These are phyloP conservation scores for Eristalinus aeneus DNA, from an alignment of 2,888 invertebrate species.

Conservation along the genomic window DNA sequence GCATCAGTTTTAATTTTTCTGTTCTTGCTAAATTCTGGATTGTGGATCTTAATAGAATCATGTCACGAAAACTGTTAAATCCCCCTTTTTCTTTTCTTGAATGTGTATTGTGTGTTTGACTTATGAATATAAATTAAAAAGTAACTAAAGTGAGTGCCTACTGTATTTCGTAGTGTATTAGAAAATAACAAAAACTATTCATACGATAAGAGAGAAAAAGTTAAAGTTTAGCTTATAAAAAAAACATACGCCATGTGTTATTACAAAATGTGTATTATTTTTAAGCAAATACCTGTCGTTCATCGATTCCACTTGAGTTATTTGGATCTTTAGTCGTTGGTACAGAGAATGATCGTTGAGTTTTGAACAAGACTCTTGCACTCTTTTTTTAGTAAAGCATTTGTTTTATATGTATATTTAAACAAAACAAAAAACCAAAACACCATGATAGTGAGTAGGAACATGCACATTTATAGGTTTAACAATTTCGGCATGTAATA, in stretches of 20 bases:
- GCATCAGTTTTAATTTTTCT: no score
- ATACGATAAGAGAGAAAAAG: constrained; percentile 10
- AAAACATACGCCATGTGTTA: constrained; percentile 21
- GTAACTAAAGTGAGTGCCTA: constrained; percentile 10
- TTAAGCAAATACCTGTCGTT: constrained; percentile 79
- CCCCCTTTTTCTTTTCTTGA: neutral
- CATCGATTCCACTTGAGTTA: constrained; percentile 80
- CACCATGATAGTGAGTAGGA: constrained; percentile 19
- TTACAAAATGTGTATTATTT: constrained; percentile 26
- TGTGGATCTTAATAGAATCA: no score
- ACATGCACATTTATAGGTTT: constrained; percentile 44
- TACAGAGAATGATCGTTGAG: constrained; percentile 95
- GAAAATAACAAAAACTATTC: neutral
- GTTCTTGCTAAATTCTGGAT: no score
- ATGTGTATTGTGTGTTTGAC: neutral
- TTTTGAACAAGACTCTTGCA: constrained; percentile 92
- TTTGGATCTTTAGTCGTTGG: constrained; percentile 91
- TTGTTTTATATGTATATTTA: constrained; percentile 35
- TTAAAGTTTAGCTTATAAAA: neutral
- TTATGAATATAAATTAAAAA: neutral
- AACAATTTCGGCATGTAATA: constrained; percentile 24
- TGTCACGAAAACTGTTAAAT: no score
- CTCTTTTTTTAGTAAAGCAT: constrained; percentile 79
- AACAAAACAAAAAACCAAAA: constrained; percentile 11
- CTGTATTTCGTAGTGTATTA: constrained; percentile 1